phyloP scores from a whole-genome alignment of 2,888 invertebrate genomes.

The Cheiracanthium punctorium region DNA sequence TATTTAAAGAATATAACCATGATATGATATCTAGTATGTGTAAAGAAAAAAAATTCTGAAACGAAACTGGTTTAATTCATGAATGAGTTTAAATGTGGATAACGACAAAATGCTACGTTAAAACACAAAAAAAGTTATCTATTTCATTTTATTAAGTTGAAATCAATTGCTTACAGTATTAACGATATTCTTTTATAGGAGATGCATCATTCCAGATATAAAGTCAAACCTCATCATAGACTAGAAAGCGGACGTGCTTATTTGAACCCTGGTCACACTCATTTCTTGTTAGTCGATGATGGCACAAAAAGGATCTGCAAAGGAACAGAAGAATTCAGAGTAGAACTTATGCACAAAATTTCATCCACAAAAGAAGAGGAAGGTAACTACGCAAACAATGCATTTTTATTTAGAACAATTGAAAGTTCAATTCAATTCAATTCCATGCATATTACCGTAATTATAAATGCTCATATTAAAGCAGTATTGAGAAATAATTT shows the following conservation, averaged over 20 bases:
- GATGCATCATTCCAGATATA: conserved; percentile 75
- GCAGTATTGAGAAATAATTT: too few relatives aligned
- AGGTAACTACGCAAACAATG: conserved; percentile 24
- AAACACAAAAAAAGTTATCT: neutral
- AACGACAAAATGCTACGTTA: neutral
- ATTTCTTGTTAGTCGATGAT: conserved; percentile 77
- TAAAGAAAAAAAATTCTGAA: too few relatives aligned
- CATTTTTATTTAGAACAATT: neutral
- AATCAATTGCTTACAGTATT: too few relatives aligned
- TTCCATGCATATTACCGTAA: too few relatives aligned
- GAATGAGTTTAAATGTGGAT: too few relatives aligned
- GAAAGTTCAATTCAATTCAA: too few relatives aligned
- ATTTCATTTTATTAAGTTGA: neutral
- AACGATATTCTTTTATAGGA: conserved; percentile 73
- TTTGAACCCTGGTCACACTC: conserved; percentile 77
- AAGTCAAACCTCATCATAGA: conserved; percentile 75
- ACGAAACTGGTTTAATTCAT: too few relatives aligned
- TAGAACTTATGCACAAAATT: conserved; percentile 73
- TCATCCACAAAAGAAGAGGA: conserved; percentile 71
- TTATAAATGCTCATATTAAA: too few relatives aligned
- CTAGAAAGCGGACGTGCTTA: conserved; percentile 75
- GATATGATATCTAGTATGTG: too few relatives aligned
- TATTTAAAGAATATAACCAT: too few relatives aligned
- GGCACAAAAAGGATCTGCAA: conserved; percentile 68
- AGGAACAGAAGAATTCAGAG: conserved; percentile 71